These are phyloP conservation scores for Panulirus ornatus DNA, from an alignment of 1,140 invertebrate species.

Conservation along the genomic window DNA sequence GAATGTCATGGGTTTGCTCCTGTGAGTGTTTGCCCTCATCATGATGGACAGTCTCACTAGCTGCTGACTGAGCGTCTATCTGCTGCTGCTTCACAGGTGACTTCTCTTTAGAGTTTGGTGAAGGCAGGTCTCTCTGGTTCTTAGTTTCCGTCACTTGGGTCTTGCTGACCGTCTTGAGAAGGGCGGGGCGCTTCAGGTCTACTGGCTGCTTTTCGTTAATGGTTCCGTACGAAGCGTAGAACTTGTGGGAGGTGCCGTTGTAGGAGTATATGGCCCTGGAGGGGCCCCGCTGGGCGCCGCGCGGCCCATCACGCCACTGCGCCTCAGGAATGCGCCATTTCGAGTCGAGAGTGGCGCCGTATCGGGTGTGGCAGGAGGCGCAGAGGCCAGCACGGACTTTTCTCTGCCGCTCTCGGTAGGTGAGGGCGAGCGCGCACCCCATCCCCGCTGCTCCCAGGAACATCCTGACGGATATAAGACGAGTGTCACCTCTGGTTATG, in stretches of 20 bases:
- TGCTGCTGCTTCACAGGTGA: neutral
- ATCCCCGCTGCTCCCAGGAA: slow-evolving; percentile 58
- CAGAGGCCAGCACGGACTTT: slow-evolving; percentile 47
- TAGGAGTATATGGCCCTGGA: slow-evolving; percentile 62
- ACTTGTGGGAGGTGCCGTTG: slow-evolving; percentile 61
- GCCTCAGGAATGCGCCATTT: slow-evolving; percentile 27
- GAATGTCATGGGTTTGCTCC: neutral
- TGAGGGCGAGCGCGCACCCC: slow-evolving; percentile 56
- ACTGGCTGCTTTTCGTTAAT: slow-evolving; percentile 48
- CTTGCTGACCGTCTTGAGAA: neutral
- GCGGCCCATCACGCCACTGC: slow-evolving; percentile 20
- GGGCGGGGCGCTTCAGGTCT: neutral
- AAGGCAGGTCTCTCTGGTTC: neutral
- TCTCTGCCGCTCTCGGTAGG: slow-evolving; percentile 61
- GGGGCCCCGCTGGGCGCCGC: slow-evolving; percentile 17
- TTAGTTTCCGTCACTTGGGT: neutral
- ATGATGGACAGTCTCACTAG: neutral
- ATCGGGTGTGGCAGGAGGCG: slow-evolving; percentile 56
- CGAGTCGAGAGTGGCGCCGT: slow-evolving; percentile 55
- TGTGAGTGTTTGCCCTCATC: neutral
- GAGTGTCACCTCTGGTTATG: no score
- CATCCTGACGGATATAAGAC: slow-evolving; percentile 39
- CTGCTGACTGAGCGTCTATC: neutral
- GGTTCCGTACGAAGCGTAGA: slow-evolving; percentile 55
- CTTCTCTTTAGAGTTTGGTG: neutral